Evolutionary conservation across 2,797 vertebrate genomes (phyloP).

Genomic region (Natrix natrix): DNA sequence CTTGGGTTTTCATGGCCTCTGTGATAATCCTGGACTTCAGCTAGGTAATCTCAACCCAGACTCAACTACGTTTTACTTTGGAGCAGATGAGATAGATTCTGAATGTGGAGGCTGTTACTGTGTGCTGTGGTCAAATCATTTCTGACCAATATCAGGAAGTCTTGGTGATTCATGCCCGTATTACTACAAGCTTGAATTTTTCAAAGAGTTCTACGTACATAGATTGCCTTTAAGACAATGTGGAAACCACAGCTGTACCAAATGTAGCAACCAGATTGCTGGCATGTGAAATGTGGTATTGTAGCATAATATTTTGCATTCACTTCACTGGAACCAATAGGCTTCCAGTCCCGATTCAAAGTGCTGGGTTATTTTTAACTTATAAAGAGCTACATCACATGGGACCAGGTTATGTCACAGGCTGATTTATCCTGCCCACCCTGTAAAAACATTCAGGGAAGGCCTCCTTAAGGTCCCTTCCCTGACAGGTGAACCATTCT

Average conservation of each 20-base stretch:
- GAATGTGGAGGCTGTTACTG: background rate
- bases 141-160: background rate
- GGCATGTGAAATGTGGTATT: background rate
- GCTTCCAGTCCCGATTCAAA: background rate
- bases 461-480: background rate
- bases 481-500: background rate
- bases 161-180: background rate
- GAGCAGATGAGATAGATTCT: background rate
- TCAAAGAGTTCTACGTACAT: background rate
- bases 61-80: background rate
- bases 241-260: background rate
- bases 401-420: background rate
- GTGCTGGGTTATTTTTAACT: background rate
- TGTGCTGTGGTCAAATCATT: background rate
- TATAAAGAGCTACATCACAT: background rate
- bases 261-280: background rate
- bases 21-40: background rate
- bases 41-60: background rate
- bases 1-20: background rate
- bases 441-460: background rate
- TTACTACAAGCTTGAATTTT: background rate
- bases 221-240: background rate
- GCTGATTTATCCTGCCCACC: background rate
- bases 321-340: background rate
- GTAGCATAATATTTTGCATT: background rate